phyloP scores from a whole-genome alignment of 2,797 vertebrate genomes.

The Silurus lanzhouensis region DNA sequence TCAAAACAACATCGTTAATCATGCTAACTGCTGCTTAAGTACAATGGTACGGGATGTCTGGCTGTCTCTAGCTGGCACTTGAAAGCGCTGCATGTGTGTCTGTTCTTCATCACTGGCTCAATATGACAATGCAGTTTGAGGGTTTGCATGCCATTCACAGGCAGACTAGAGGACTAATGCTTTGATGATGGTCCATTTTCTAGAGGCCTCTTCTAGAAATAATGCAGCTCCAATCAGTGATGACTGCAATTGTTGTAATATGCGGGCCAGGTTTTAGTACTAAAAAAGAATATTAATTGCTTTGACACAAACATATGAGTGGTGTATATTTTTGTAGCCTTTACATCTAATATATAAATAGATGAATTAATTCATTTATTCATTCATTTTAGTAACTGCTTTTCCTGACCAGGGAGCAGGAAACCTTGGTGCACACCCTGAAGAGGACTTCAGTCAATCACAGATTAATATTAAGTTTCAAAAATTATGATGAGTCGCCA shows the following conservation, averaged over 20 bases:
- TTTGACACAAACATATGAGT: background rate
- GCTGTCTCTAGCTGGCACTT: conserved; percentile 20
- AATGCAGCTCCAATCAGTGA: background rate
- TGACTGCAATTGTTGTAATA: background rate
- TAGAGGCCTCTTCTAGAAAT: conserved; percentile 11
- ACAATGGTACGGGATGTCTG: conserved; percentile 28
- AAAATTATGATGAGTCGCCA: background rate
- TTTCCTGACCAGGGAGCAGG: background rate
- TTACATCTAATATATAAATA: background rate
- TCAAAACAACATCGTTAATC: conserved; percentile 26
- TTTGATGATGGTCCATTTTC: conserved; percentile 16
- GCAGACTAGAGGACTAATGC: background rate
- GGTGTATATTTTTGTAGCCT: background rate
- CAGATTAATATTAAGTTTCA: background rate
- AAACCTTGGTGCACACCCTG: background rate
- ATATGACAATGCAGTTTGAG: conserved; percentile 18
- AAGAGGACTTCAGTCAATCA: background rate
- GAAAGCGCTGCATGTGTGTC: conserved; percentile 27
- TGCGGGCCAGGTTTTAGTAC: background rate
- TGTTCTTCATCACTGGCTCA: conserved; percentile 28
- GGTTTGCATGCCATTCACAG: conserved; percentile 8
- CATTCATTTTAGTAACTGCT: conserved; percentile 4
- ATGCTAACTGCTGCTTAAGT: conserved; percentile 22
- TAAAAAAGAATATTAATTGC: background rate
- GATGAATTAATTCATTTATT: background rate